These are phyloP conservation scores for Pterocles gutturalis DNA, from an alignment of 2,113 vertebrate species.

Conservation along the genomic window DNA sequence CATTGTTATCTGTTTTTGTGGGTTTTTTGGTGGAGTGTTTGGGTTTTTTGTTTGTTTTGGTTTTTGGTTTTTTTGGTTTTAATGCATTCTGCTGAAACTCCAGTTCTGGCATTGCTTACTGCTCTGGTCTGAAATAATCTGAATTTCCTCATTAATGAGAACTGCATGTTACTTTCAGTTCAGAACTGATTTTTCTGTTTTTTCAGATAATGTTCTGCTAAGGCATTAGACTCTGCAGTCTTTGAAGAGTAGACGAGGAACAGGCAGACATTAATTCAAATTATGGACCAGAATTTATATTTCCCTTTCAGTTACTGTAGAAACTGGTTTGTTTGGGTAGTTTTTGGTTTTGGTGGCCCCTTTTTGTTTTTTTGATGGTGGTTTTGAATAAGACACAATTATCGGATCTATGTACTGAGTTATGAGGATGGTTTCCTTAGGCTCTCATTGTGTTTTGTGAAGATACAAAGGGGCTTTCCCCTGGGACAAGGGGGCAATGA, in stretches of 20 bases:
- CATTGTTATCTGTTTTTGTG: background rate
- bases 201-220: background rate
- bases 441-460: background rate
- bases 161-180: background rate
- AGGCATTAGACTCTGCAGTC: background rate
- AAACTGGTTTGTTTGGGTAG: background rate
- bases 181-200: background rate
- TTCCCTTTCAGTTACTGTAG: background rate
- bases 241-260: background rate
- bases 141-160: background rate
- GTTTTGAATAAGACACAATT: background rate
- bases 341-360: background rate
- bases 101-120: background rate
- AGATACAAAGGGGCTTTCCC: background rate
- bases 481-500: background rate
- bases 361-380: background rate
- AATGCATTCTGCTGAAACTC: background rate
- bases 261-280: background rate
- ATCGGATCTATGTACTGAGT: fast-evolving
- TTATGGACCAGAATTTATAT: background rate
- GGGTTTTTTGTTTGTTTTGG: no score
- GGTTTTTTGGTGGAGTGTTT: no score
- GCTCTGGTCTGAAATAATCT: background rate
- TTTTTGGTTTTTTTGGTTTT: background rate
- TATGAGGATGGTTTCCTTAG: background rate